phyloP scores from a whole-genome alignment of 2,113 vertebrate genomes.

The Psilopogon haemacephalus region DNA sequence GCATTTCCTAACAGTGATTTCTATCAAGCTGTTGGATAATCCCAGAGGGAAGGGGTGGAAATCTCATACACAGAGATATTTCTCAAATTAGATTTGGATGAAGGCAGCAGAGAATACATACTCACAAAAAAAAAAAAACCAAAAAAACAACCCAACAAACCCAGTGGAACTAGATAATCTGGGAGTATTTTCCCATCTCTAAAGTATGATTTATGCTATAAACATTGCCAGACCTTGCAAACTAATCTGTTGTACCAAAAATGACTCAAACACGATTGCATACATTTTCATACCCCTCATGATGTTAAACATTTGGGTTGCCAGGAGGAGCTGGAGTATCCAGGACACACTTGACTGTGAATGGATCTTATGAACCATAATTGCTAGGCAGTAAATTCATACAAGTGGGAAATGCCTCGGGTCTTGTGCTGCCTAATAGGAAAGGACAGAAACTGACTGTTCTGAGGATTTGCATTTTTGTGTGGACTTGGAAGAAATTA shows the following conservation, averaged over 20 bases:
- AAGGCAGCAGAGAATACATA: conserved; percentile 13
- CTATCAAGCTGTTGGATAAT: conserved; percentile 29
- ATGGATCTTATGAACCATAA: conserved; percentile 36
- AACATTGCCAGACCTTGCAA: conserved; percentile 43
- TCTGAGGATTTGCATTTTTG: neutral
- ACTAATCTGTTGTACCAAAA: conserved; percentile 41
- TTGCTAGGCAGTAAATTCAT: conserved; percentile 47
- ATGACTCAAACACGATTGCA: conserved; percentile 24
- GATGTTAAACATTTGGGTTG: conserved; percentile 41
- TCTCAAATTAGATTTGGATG: conserved; percentile 29
- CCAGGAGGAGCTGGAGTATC: conserved; percentile 30
- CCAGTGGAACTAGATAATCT: conserved; percentile 23
- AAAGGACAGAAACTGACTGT: neutral
- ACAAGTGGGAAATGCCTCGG: conserved; percentile 3
- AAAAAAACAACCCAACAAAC: too few species aligned
- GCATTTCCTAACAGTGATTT: conserved; percentile 33
- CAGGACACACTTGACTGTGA: conserved; percentile 37
- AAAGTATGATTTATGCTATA: conserved; percentile 46
- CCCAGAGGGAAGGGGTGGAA: conserved; percentile 29
- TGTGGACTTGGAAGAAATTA: conserved; percentile 44
- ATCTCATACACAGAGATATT: neutral
- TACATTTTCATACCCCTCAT: conserved; percentile 55
- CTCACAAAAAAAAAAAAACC: neutral
- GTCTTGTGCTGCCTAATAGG: conserved; percentile 16
- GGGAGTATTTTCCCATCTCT: conserved; percentile 42